Base-by-base conservation (phyloP, 2,797 vertebrate genomes). In the Alauda arvensis region DNA sequence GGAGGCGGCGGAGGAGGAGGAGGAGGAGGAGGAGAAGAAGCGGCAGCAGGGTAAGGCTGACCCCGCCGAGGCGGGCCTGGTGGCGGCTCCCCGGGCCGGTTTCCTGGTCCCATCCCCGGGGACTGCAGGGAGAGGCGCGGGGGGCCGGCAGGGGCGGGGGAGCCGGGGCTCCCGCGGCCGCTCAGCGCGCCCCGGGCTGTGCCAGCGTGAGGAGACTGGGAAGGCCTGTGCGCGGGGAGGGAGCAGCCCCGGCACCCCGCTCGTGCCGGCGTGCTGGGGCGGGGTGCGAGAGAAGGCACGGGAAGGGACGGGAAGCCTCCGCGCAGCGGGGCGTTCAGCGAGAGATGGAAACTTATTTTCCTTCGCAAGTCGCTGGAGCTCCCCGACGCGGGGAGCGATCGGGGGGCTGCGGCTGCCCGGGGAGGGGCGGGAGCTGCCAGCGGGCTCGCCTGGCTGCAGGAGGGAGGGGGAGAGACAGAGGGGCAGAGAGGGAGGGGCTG, bases 11-110 rank as follows among this genome's bases (percentile, higher is more conserved):
- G 93, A 3, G 87, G 85, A 20, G 88, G 78, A 37, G 93, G 89
- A 76, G 91, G 42, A 85, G 87, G 23, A 80, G 92, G 29, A 86
- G 88, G 2, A 69, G 68, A 10, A 57, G 94, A 6, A 52, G 90
- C 83, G 34, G 71, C 48, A 43, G 71, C 77, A 85, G 88, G 93
- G 93, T 95, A 94, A 95, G 94, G 88, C 91, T 90, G 42, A 63
- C 65, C 67, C 90, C 68, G 56, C 75, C 67, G 80, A 77, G 67
- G 79, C 86, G 90, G 93, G 91, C 91, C 93, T 74, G 88, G 63
- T 28, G 77, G 68, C 49, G 25, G 52, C 69, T 86, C 43, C 33
- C 10, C 28, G 34, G 59, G 29, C 63, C 21, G 21, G 18, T 40
- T 76, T 49, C 48, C 40, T 29, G 20, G 49, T 69, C 61, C 62